These are phyloP conservation scores for Actenoides lindsayi DNA, from an alignment of 2,113 vertebrate genomes.

Conservation along the genomic window DNA sequence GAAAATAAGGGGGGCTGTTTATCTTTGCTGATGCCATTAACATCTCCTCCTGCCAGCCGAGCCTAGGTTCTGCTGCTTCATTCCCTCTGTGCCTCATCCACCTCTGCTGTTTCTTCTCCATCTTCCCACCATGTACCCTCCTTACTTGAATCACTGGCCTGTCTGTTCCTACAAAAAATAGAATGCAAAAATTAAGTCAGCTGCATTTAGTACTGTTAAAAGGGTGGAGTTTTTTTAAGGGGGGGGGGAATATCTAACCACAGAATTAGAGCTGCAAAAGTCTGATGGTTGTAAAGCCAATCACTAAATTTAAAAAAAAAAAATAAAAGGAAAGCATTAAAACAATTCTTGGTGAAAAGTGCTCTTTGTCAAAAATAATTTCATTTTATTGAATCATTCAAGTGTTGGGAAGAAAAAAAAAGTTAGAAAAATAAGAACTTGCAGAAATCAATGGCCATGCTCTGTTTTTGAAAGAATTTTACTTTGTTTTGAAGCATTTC, in stretches of 20 bases:
- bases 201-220: neutral
- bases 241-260: neutral
- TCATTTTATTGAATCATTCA: neutral
- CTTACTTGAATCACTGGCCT: neutral
- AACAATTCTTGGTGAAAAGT: neutral
- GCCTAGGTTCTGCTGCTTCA: neutral
- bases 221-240: neutral
- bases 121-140: neutral
- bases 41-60: neutral
- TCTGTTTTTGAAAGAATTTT: neutral
- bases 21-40: neutral
- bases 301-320: neutral
- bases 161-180: neutral
- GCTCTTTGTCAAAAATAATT: constrained; percentile 26
- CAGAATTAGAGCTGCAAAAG: neutral
- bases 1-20: neutral
- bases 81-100: neutral
- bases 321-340: neutral
- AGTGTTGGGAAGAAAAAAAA: neutral
- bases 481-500: neutral
- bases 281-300: neutral
- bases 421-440: neutral
- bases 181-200: neutral
- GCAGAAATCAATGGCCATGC: neutral
- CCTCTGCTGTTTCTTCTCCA: neutral